These are phyloP conservation scores for Nycticryphes semicollaris DNA, from an alignment of 2,113 vertebrate species.

Conservation along the genomic window DNA sequence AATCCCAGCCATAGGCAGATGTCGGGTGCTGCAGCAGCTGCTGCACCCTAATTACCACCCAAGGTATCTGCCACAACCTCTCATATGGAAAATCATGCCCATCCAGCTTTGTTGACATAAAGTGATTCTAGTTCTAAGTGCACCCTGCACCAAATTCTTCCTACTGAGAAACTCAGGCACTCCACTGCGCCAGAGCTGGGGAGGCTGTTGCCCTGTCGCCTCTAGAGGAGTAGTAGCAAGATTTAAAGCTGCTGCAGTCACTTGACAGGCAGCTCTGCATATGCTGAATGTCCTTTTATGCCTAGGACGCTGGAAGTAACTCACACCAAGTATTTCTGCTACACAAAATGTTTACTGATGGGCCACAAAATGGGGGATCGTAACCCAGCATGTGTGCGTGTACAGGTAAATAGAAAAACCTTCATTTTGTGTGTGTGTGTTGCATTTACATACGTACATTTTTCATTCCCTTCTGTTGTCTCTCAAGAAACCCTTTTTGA, in stretches of 20 bases:
- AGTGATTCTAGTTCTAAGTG: neutral
- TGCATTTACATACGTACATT: neutral
- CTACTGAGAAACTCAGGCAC: fast-evolving
- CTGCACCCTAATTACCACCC: neutral
- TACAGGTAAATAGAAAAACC: fast-evolving
- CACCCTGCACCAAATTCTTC: neutral
- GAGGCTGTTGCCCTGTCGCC: neutral
- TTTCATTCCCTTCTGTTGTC: neutral
- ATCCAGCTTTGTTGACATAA: too few species aligned
- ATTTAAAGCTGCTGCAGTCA: neutral
- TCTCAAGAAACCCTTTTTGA: neutral
- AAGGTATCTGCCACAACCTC: neutral
- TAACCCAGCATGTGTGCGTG: neutral
- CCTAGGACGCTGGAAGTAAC: neutral
- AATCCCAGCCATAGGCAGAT: neutral
- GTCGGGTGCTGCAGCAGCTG: neutral
- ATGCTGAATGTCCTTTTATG: neutral
- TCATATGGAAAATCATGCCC: neutral
- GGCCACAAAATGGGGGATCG: neutral
- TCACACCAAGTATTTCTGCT: neutral
- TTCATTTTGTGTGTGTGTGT: fast-evolving
- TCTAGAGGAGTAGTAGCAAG: too few species aligned
- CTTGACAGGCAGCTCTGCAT: neutral
- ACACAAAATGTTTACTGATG: neutral
- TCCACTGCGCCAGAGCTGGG: neutral